Percentiles rank a stretch among this genome's conserved stretches.
Evolutionary conservation across 2,888 invertebrate species (phyloP).

Genomic region (Chloromyia formosa): DNA sequence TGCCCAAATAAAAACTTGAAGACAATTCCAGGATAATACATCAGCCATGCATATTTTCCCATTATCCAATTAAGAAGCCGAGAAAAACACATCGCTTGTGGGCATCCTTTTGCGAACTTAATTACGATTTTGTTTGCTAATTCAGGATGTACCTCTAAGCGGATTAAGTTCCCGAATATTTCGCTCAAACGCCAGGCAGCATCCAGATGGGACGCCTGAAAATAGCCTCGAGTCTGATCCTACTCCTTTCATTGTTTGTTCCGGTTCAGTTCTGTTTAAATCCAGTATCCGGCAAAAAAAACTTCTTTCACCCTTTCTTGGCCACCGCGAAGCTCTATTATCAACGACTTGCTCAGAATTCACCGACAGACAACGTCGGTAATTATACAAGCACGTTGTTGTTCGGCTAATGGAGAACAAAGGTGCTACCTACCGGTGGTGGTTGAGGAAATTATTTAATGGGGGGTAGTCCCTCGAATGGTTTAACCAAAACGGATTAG

Average conservation of each 20-base stretch:
- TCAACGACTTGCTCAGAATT: too few relatives aligned
- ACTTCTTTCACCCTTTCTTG: too few relatives aligned
- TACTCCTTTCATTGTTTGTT: constrained; percentile 2
- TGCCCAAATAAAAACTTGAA: neutral
- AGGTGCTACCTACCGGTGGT: neutral
- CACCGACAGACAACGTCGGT: too few relatives aligned
- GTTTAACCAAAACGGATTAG: constrained; percentile 22
- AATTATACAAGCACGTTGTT: neutral
- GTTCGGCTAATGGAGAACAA: neutral
- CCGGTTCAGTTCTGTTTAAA: neutral
- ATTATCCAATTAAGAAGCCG: neutral
- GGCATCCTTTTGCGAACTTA: neutral
- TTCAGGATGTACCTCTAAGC: constrained; percentile 25
- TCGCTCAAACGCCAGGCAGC: neutral
- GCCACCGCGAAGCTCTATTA: too few relatives aligned
- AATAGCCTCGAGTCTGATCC: neutral
- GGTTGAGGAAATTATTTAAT: neutral
- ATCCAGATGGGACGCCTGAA: neutral
- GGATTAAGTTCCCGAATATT: constrained; percentile 19
- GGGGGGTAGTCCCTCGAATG: neutral
- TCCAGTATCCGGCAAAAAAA: neutral
- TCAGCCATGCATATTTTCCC: neutral
- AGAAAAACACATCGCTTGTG: constrained; percentile 3
- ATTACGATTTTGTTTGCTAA: constrained; percentile 39
- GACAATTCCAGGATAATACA: neutral